Conservation (phyloP, 2,113 vertebrate species). For the Pygoscelis adeliae region DNA sequence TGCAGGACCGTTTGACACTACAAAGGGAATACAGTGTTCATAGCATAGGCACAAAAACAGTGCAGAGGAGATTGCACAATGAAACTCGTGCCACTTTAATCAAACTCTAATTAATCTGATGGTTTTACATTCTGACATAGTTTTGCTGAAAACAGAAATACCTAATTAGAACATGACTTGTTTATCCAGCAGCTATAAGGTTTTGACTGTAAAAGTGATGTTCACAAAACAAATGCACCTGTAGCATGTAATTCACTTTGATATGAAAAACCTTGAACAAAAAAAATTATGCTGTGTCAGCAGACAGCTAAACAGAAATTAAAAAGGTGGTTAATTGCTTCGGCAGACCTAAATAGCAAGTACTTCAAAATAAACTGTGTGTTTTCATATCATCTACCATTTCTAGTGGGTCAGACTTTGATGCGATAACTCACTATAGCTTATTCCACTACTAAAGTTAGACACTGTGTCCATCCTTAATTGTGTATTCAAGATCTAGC, state of each 20-base stretch:
- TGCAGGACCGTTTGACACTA: background rate
- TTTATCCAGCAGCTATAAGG: conserved; percentile 30
- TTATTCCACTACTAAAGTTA: background rate
- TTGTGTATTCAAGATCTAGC: background rate
- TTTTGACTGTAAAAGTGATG: background rate
- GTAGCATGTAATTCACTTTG: conserved; percentile 9
- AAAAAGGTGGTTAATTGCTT: background rate
- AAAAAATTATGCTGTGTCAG: conserved; percentile 11
- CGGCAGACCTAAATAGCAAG: background rate
- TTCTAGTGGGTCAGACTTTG: background rate
- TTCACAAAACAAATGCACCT: conserved; percentile 15
- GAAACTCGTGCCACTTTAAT: conserved; percentile 25
- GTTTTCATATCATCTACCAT: background rate
- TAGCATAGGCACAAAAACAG: background rate
- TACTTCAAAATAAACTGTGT: background rate
- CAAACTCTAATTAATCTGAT: conserved; percentile 44
- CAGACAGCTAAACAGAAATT: conserved; percentile 13
- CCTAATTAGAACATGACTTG: conserved; percentile 47
- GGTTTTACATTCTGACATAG: conserved; percentile 28
- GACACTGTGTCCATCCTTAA: background rate
- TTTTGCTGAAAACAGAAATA: conserved; percentile 45
- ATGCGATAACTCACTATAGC: background rate
- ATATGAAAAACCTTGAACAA: conserved; percentile 9
- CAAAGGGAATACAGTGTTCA: background rate
- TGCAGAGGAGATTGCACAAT: background rate